Base-by-base conservation (phyloP, 1,140 invertebrate species). In the Carposina sasakii region DNA sequence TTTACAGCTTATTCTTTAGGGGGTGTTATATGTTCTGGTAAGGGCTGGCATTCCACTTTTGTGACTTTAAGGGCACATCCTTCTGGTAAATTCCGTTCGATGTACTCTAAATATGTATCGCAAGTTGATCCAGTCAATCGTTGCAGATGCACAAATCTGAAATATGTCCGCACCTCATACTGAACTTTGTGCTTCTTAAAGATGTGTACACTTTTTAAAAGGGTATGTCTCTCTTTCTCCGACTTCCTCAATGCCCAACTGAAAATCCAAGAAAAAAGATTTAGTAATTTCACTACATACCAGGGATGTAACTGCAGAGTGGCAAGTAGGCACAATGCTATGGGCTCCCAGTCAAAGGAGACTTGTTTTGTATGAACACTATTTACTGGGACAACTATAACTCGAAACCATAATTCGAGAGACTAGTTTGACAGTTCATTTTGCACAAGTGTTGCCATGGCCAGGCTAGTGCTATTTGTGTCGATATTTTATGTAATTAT, bases 31-130 rank as follows among this genome's bases (percentile, higher is more conserved):
- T 89, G 86, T 2, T 89, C 87, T 1, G 89, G 88, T 16, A 89
- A 33, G 56, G 71, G 71, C 55, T 87, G 86, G 41, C 91, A 79
- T 77, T 92, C 90, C 37, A 89, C 91, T 88, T 93, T 96, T 10
- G 95, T 95, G 3, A 97, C 93, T 89, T 97, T 98, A 85, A 99
- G 90, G 15, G 94, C 94, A 39, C 99, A 94, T 46, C 98, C 97
- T 89, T 99, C 98, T 0, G 98, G 98, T 53, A 99, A 87, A 89
- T 99, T 99, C 59, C 98, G 88, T 76, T 99, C 90, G 47, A 99
- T 92, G 79, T 99, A 99, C 83, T 99, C 98, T 21, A 99, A 84
- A 78, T 95, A 96, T 16, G 98, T 99, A 57, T 96, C 95, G 37
- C 96, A 92, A 16, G 98, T 99, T 6, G 96, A 98, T 15, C 95